phyloP scores from a whole-genome alignment of 2,797 vertebrate genomes.

The Squalus acanthias region DNA sequence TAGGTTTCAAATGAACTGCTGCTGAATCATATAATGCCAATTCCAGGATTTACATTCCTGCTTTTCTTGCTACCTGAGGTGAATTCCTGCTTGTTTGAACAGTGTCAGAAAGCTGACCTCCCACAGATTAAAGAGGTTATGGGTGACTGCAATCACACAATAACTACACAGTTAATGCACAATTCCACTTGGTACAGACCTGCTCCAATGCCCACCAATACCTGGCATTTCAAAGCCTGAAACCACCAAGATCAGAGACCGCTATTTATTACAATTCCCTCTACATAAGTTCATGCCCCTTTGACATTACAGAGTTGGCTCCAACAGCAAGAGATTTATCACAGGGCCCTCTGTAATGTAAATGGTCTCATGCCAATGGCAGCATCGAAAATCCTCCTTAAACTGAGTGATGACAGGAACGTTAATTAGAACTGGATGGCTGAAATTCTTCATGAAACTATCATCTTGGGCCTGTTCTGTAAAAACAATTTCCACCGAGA shows the following conservation, averaged over 20 bases:
- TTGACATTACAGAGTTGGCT: background rate
- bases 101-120: background rate
- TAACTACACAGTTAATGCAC: background rate
- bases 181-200: background rate
- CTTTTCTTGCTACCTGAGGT: background rate
- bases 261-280: too few species aligned
- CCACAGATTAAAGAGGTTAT: background rate
- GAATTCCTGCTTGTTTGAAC: background rate
- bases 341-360: background rate
- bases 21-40: background rate
- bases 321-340: background rate
- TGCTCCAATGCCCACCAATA: too few species aligned
- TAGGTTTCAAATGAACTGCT: background rate
- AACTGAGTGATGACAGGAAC: background rate
- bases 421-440: background rate
- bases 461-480: background rate
- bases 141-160: background rate
- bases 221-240: background rate
- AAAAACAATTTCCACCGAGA: background rate
- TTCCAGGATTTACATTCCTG: slow-evolving; percentile 9
- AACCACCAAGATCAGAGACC: background rate
- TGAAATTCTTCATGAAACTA: background rate
- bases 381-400: background rate
- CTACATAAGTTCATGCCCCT: background rate
- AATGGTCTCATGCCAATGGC: background rate